Evolutionary conservation across 2,113 vertebrate genomes (phyloP), one percentile per base, ranked within the genome.

Genomic region (Tenrec ecaudatus): DNA sequence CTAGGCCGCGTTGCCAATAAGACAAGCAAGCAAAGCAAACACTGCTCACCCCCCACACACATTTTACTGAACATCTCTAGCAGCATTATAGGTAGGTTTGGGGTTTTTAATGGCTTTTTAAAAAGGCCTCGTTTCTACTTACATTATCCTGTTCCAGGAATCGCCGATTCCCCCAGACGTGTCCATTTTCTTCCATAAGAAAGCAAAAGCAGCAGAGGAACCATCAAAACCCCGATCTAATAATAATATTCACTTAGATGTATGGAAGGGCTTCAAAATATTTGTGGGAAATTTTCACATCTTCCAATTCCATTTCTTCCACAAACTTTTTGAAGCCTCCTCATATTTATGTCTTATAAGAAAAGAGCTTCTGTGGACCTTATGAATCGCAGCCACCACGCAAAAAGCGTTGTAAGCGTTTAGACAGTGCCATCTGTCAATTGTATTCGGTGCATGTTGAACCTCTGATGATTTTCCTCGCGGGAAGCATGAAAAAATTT

Each of bases 381-480:
- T 90, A 87, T 40, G n/a, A 93, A 82, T 58, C 69, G 47, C 66
- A 91, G 66, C 16, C 79, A 33, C 82, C 62, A 90, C 83, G 80
- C n/a, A 91, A 93, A 83, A 31, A 77, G 57, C 58, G 79, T 77
- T 94, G 86, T 27, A 20, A 93, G 77, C 86, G 82, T 82, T 88
- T 83, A 89, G 6, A 89, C 83, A 75, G 77, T 76, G 25, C 36
- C 79, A 94, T 73, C 81, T 83, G 69, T 83, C 92, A 87, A 83
- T 80, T 23, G 87, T 81, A 62, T 43, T 76, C 76, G 90, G 43
- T 71, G 87, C 31, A 80, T 84, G 66, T 83, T 66, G 9, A 89
- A 82, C 20, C 25, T 89, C 40, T 23, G 38, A 89, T 62, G 71
- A 80, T 43, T 80, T 89, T 93, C 86, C 78, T 87, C 81, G 29